Evolutionary conservation across 1,140 invertebrate genomes (phyloP).

Genomic region (Drosophila asahinai): DNA sequence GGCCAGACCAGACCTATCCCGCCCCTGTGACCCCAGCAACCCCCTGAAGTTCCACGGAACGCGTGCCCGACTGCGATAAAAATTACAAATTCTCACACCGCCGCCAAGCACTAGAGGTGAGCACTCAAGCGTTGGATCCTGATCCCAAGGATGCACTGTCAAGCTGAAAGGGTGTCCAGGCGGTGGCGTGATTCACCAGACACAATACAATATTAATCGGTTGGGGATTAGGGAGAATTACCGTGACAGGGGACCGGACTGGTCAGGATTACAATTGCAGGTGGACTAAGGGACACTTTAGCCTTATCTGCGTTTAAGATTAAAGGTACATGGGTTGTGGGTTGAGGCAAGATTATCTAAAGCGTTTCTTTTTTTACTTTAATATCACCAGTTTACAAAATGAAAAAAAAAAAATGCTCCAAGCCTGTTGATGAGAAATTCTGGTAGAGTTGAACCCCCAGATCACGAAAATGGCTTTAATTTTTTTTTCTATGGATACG

Average conservation of each 20-base stretch:
- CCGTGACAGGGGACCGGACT: constrained; percentile 23
- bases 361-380: too few species aligned
- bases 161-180: constrained; percentile 15
- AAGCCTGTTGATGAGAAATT: too few species aligned
- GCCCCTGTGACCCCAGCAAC: neutral
- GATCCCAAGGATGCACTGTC: constrained; percentile 36
- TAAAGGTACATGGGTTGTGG: neutral
- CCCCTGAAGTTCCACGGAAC: neutral
- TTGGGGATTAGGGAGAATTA: constrained; percentile 40
- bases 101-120: constrained; percentile 28
- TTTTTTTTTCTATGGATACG: too few species aligned
- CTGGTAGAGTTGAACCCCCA: too few species aligned
- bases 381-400: too few species aligned
- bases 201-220: constrained; percentile 52
- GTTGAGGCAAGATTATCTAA: neutral
- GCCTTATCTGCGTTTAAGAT: constrained; percentile 13
- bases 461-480: too few species aligned
- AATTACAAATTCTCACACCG: constrained; percentile 67
- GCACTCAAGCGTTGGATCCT: constrained; percentile 28
- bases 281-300: neutral
- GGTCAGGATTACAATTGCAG: constrained; percentile 23
- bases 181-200: constrained; percentile 55
- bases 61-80: constrained; percentile 73
- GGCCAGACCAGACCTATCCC: constrained; percentile 13
- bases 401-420: too few species aligned